phyloP scores from a whole-genome alignment of 2,797 vertebrate species.

The Chelidonichthys spinosus region DNA sequence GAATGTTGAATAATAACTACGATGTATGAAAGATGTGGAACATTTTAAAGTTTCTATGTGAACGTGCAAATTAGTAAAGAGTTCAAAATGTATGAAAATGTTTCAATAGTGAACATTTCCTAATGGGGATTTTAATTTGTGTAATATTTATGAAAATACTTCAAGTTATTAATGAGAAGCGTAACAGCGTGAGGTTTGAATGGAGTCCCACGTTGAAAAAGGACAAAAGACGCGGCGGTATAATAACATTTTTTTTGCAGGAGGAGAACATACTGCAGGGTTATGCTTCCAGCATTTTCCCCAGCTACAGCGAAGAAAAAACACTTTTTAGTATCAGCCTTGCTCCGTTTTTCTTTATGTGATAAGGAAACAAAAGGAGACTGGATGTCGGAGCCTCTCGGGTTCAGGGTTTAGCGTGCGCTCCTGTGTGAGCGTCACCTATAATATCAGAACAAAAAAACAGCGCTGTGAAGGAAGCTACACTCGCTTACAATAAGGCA shows the following conservation, averaged over 20 bases:
- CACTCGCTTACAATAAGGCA: neutral
- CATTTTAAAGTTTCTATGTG: too few relatives aligned
- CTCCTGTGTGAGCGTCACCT: neutral
- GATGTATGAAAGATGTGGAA: neutral
- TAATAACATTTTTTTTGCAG: too few relatives aligned
- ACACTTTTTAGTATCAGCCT: constrained; percentile 1
- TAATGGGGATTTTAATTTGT: too few relatives aligned
- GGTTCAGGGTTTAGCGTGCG: neutral
- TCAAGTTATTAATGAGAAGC: too few relatives aligned
- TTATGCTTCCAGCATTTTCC: neutral
- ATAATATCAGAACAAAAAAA: constrained; percentile 6
- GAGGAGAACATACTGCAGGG: too few relatives aligned
- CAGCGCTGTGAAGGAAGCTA: neutral
- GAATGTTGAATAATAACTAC: neutral
- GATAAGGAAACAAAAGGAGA: constrained; percentile 1
- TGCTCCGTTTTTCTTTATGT: constrained; percentile 10
- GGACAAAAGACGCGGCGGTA: too few relatives aligned
- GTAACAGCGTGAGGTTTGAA: too few relatives aligned
- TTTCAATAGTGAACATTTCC: too few relatives aligned
- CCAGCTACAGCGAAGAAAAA: neutral
- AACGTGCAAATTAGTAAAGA: too few relatives aligned
- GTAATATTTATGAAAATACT: too few relatives aligned
- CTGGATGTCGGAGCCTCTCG: neutral
- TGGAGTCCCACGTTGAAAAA: too few relatives aligned
- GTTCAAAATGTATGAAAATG: too few relatives aligned